Conservation (phyloP, 2,797 vertebrate species). For the Coranthus polyacanthus region DNA sequence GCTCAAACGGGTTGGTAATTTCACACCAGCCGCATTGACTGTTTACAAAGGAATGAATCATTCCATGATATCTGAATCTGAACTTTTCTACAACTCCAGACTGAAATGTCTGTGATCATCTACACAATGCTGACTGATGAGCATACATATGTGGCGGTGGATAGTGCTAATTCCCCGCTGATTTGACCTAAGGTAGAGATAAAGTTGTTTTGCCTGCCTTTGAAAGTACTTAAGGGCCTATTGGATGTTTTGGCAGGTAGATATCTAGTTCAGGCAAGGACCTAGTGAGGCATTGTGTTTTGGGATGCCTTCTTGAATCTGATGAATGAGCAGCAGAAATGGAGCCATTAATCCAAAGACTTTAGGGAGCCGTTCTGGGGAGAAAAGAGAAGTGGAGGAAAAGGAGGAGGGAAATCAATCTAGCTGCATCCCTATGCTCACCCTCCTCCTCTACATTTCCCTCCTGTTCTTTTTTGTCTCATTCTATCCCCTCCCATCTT, state of each 20-base stretch:
- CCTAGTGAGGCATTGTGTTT: constrained; percentile 66
- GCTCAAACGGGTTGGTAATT: too few relatives aligned
- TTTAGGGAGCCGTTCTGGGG: constrained; percentile 78
- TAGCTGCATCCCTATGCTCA: constrained; percentile 58
- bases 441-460: constrained; percentile 51
- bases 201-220: constrained; percentile 58
- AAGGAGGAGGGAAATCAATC: constrained; percentile 83
- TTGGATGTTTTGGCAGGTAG: constrained; percentile 68
- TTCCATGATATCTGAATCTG: neutral
- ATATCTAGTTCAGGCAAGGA: constrained; percentile 62
- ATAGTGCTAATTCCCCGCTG: constrained; percentile 14
- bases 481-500: constrained; percentile 23
- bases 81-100: constrained; percentile 1
- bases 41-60: too few relatives aligned
- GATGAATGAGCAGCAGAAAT: constrained; percentile 82
- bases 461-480: constrained; percentile 42
- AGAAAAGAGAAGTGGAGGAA: constrained; percentile 59
- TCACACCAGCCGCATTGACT: too few relatives aligned
- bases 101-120: constrained; percentile 28
- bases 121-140: constrained; percentile 12
- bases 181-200: constrained; percentile 46
- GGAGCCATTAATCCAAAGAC: constrained; percentile 88
- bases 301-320: constrained; percentile 71
- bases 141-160: neutral
- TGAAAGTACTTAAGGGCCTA: constrained; percentile 58